These are phyloP conservation scores for Cephalopterus ornatus DNA, from an alignment of 2,113 vertebrate genomes.

Conservation along the genomic window DNA sequence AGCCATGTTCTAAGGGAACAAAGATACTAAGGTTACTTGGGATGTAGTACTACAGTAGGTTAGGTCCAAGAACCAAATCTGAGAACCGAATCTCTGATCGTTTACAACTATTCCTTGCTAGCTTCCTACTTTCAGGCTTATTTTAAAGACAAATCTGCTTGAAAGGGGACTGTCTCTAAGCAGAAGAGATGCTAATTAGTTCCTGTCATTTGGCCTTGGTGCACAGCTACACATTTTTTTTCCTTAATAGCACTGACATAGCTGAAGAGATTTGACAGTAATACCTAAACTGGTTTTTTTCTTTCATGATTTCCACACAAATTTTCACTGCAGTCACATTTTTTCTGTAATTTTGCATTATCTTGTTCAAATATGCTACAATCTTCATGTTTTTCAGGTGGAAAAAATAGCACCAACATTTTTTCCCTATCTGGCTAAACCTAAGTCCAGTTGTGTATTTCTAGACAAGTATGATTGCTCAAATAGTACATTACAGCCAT, in stretches of 20 bases:
- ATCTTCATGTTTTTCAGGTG: background rate
- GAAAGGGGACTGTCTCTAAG: background rate
- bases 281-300: background rate
- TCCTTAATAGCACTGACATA: background rate
- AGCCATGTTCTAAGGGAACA: background rate
- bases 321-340: background rate
- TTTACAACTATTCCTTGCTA: background rate
- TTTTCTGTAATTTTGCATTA: background rate
- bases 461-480: background rate
- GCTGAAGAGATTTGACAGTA: background rate
- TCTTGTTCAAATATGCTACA: background rate
- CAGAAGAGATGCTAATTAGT: background rate
- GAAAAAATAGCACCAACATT: background rate
- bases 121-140: background rate
- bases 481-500: background rate
- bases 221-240: accelerated
- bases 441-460: background rate
- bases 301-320: background rate
- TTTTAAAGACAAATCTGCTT: background rate
- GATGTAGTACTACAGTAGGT: accelerated
- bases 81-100: accelerated
- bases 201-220: background rate
- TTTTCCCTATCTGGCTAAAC: background rate
- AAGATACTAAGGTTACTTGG: background rate
- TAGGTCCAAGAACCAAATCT: background rate